A percentile compares a stretch with the other conserved stretches of the same genome.
Conservation (phyloP, 2,888 invertebrate genomes). For the Miltochrista miniata region DNA sequence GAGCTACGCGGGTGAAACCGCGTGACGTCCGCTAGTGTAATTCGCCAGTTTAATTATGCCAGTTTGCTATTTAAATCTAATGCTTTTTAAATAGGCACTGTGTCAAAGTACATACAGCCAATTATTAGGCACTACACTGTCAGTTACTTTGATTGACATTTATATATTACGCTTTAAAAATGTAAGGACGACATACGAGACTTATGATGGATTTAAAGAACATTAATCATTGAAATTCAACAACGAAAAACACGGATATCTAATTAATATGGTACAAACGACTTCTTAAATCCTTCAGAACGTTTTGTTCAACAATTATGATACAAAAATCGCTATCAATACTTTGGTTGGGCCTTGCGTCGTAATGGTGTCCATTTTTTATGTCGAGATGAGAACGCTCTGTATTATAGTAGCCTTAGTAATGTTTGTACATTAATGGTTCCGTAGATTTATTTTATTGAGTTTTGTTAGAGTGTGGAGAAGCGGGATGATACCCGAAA, state of each 20-base stretch:
- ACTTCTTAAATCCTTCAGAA: constrained; percentile 56
- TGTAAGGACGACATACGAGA: constrained; percentile 4
- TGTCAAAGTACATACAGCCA: constrained; percentile 2
- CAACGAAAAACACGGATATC: constrained; percentile 6
- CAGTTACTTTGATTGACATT: constrained; percentile 4
- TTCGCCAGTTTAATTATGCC: no score
- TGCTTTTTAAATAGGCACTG: neutral
- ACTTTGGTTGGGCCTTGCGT: constrained; percentile 47
- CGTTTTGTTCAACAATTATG: constrained; percentile 63
- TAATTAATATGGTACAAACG: constrained; percentile 37
- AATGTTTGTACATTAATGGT: constrained; percentile 1
- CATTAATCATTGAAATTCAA: constrained; percentile 8
- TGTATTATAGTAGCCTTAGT: constrained; percentile 3
- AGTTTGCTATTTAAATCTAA: no score
- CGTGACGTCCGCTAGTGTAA: no score
- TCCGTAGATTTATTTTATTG: constrained; percentile 2
- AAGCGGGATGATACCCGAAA: no score
- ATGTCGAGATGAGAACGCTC: constrained; percentile 3
- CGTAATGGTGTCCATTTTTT: constrained; percentile 62
- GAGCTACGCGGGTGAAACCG: no score
- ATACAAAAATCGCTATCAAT: constrained; percentile 41
- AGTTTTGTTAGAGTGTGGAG: no score
- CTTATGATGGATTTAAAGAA: constrained; percentile 5
- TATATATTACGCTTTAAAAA: constrained; percentile 5
- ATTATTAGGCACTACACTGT: neutral